Base-by-base conservation (phyloP, 2,797 vertebrate genomes). In the Cynodonichthys magdalenae region DNA sequence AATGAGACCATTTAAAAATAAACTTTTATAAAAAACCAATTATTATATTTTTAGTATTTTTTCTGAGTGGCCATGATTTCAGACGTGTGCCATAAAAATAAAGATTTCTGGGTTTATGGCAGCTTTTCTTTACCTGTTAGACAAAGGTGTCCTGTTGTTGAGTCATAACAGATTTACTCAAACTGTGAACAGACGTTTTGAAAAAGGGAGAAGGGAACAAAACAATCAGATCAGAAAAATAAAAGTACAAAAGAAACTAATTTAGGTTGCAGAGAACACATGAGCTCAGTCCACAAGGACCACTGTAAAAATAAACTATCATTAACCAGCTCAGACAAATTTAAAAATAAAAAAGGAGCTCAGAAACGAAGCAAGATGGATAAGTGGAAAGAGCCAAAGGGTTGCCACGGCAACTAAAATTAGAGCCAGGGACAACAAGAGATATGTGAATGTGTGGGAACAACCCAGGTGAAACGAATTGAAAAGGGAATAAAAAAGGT, bases 401-500 rank as follows among this genome's bases (percentile, higher is more conserved):
- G 90, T 92, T 91, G 75, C 90, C 39, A 70, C 64, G 27, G 88
- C 80, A 89, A 91, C 90, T 71, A 75, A 79, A 86, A 90, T 86
- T 83, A 87, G 66, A 83, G 66, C 67, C 74, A 54, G 51, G 60
- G 79, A 83, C 79, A 81, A 81, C 52, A 75, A 82, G 76, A 83
- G 68, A 70, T 65, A 81, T 42, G n/a, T 76, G 57, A 76, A 63
- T 28, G 65, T 57, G 80, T 71, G 77, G 64, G 54, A 71, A 78
- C 8, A 68, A 90, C 48, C 71, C 58, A 79, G 85, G 85, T 89
- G 81, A 89, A 67, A 78, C 41, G 59, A 61, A 67, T 49, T 39
- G 56, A 74, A 57, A 59, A 15, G 34, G 29, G 56, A 36, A 59
- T 17, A 65, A 29, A 45, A 47, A 61, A 11, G 44, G 28, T 62